These are phyloP conservation scores for Montipora efflorescens DNA, from an alignment of 64 coral and sea anemone genomes.

Conservation along the genomic window DNA sequence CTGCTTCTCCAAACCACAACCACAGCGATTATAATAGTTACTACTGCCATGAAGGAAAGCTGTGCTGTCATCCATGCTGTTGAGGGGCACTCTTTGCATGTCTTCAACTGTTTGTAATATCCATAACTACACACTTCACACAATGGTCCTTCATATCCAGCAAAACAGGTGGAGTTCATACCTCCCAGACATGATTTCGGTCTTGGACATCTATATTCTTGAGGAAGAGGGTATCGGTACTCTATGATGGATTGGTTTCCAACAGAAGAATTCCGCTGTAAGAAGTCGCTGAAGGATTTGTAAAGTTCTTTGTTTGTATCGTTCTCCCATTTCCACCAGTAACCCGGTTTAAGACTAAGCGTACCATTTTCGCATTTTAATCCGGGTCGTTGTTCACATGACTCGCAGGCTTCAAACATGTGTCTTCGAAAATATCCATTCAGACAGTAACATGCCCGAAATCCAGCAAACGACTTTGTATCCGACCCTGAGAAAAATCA, in stretches of 20 bases:
- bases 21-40: neutral
- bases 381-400: neutral
- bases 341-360: neutral
- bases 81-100: conserved; percentile 38
- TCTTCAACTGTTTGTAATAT: conserved; percentile 20
- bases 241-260: neutral
- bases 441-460: conserved; percentile 14
- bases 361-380: neutral
- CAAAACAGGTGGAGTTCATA: neutral
- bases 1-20: conserved; percentile 24
- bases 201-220: neutral
- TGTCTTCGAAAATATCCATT: neutral
- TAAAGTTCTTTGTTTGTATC: neutral
- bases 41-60: neutral
- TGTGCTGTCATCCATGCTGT: conserved; percentile 26
- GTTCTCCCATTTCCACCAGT: conserved; percentile 21
- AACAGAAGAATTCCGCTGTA: neutral
- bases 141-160: conserved; percentile 30
- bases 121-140: conserved; percentile 42
- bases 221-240: neutral
- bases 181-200: neutral
- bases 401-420: neutral
- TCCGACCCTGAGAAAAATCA: neutral
- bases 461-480: neutral
- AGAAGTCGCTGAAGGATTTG: neutral